phyloP scores from a whole-genome alignment of 2,797 vertebrate genomes.

The Lepidocolaptes lacrymiger region DNA sequence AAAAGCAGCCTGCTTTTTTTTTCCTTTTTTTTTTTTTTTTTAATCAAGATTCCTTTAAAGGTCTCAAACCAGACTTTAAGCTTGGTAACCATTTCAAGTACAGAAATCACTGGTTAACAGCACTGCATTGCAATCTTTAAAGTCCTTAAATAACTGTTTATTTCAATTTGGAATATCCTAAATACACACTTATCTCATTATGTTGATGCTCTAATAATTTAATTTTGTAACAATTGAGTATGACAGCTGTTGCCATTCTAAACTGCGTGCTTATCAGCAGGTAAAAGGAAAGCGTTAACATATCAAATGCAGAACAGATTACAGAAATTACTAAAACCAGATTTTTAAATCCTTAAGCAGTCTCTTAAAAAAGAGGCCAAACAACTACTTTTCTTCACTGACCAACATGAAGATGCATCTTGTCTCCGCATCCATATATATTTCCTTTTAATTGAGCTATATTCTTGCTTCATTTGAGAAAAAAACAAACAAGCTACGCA shows the following conservation, averaged over 20 bases:
- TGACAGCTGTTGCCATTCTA: not conserved
- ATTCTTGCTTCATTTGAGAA: not conserved
- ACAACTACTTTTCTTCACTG: not conserved
- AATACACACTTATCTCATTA: not conserved
- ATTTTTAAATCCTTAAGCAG: not conserved
- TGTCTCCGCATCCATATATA: not conserved
- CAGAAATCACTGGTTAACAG: not conserved
- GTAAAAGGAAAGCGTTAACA: not conserved
- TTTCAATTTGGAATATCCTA: not conserved
- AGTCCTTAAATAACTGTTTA: not conserved
- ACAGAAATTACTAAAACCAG: not conserved
- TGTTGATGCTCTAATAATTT: not conserved
- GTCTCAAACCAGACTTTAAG: not conserved
- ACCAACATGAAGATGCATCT: not conserved
- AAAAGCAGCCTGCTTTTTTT: not conserved
- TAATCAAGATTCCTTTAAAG: not conserved
- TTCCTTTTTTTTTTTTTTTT: not conserved
- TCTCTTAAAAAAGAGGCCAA: not conserved
- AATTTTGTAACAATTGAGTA: not conserved
- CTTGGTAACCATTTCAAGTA: not conserved
- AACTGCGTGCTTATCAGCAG: not conserved
- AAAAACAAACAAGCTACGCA: accelerated
- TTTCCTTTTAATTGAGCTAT: not conserved
- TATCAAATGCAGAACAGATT: not conserved
- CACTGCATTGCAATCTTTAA: not conserved